Conservation (phyloP, 2,113 vertebrate species). For the Sialia sialis region DNA sequence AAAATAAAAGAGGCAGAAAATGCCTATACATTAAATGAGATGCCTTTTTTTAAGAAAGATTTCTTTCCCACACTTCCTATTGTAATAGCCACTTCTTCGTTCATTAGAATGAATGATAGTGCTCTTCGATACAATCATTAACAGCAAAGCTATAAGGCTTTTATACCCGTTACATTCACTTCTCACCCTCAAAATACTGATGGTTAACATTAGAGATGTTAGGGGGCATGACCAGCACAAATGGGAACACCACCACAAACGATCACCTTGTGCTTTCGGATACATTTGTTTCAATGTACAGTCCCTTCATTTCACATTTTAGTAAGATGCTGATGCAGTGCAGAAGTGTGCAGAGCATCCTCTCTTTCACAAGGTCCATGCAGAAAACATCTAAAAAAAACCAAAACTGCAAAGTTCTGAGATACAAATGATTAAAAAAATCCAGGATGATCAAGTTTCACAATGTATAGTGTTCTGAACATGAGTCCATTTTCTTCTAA, state of each 20-base stretch:
- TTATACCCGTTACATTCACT: constrained; percentile 81
- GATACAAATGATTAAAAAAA: constrained; percentile 81
- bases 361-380: constrained; percentile 94
- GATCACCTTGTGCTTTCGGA: constrained; percentile 79
- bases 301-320: constrained; percentile 91
- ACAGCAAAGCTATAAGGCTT: constrained; percentile 72
- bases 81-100: constrained; percentile 63
- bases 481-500: constrained; percentile 94
- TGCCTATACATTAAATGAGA: constrained; percentile 84
- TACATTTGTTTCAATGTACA: constrained; percentile 87
- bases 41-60: constrained; percentile 70
- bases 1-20: constrained; percentile 72
- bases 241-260: constrained; percentile 84
- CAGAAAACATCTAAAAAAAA: constrained; percentile 80
- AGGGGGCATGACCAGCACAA: constrained; percentile 85
- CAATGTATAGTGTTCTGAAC: constrained; percentile 93
- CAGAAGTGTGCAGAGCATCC: constrained; percentile 82
- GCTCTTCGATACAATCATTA: constrained; percentile 69
- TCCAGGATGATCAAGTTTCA: constrained; percentile 87
- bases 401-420: constrained; percentile 80
- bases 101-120: constrained; percentile 70
- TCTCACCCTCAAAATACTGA: constrained; percentile 81
- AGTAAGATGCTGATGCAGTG: constrained; percentile 86
- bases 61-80: constrained; percentile 68
- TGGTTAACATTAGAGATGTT: constrained; percentile 79